phyloP scores from a whole-genome alignment of 2,797 vertebrate species.

The Gadopsis marmoratus region DNA sequence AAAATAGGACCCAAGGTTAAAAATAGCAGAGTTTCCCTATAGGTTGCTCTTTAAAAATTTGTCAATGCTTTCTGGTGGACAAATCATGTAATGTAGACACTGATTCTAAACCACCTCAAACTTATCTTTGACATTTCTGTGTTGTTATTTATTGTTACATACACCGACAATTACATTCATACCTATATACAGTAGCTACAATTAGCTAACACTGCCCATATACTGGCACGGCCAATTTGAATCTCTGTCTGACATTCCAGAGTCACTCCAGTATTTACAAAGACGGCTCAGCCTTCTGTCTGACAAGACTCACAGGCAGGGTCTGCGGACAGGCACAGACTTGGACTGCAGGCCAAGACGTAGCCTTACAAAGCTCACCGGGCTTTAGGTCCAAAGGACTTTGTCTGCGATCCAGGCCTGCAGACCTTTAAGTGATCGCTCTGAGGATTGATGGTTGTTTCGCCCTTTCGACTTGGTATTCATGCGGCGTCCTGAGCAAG shows the following conservation, averaged over 20 bases:
- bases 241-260: conserved; percentile 68
- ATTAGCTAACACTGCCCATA: neutral
- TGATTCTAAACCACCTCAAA: neutral
- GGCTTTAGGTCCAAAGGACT: conserved; percentile 42
- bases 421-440: conserved; percentile 23
- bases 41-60: neutral
- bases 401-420: conserved; percentile 24
- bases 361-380: conserved; percentile 42
- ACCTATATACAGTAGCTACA: neutral
- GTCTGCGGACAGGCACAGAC: conserved; percentile 27
- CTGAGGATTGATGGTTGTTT: conserved; percentile 28
- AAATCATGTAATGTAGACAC: neutral
- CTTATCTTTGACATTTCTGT: neutral
- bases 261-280: conserved; percentile 66
- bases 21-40: no score
- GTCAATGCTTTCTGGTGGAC: neutral
- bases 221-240: neutral
- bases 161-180: fast-evolving
- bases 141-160: neutral
- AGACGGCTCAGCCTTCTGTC: conserved; percentile 42
- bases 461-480: conserved; percentile 31
- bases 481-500: neutral
- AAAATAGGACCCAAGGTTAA: no score
- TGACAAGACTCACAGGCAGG: conserved; percentile 58
- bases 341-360: conserved; percentile 35